Evolutionary conservation across 2,797 vertebrate genomes (phyloP).

Genomic region (Crypturellus tataupa): DNA sequence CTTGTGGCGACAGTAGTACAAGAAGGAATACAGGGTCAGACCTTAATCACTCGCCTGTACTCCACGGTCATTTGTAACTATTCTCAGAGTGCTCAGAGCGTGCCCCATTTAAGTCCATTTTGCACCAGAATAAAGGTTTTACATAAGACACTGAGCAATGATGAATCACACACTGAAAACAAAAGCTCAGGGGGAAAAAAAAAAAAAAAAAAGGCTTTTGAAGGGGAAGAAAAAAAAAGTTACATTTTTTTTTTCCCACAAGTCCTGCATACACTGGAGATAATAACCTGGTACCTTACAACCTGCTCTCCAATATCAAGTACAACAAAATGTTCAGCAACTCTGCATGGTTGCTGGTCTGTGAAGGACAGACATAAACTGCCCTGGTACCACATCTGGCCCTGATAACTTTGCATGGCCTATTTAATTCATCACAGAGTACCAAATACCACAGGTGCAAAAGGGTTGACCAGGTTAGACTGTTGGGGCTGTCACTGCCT

Average conservation of each 20-base stretch:
- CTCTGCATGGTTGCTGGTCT: neutral
- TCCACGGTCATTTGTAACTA: slow-evolving; percentile 32
- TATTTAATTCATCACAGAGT: neutral
- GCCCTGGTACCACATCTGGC: neutral
- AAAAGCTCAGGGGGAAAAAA: neutral
- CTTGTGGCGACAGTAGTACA: neutral
- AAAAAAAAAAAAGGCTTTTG: neutral
- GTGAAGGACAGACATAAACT: neutral
- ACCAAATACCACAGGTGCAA: neutral
- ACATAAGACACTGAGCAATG: slow-evolving; percentile 41
- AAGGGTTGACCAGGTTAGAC: neutral
- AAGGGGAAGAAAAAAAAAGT: neutral
- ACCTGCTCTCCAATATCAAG: neutral
- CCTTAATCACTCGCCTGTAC: slow-evolving; percentile 34
- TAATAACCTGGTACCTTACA: neutral
- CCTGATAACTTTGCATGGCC: neutral
- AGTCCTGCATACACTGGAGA: neutral
- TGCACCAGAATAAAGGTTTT: slow-evolving; percentile 61
- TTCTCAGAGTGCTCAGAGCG: slow-evolving; percentile 52
- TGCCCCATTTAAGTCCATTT: slow-evolving; percentile 61
- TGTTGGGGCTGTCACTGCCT: neutral
- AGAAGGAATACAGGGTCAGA: slow-evolving; percentile 7
- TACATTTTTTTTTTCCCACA: neutral
- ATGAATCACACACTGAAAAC: slow-evolving; percentile 43
- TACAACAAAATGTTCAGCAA: neutral